These are phyloP conservation scores for Cochlearius cochlearius DNA, from an alignment of 2,113 vertebrate genomes.

Conservation along the genomic window DNA sequence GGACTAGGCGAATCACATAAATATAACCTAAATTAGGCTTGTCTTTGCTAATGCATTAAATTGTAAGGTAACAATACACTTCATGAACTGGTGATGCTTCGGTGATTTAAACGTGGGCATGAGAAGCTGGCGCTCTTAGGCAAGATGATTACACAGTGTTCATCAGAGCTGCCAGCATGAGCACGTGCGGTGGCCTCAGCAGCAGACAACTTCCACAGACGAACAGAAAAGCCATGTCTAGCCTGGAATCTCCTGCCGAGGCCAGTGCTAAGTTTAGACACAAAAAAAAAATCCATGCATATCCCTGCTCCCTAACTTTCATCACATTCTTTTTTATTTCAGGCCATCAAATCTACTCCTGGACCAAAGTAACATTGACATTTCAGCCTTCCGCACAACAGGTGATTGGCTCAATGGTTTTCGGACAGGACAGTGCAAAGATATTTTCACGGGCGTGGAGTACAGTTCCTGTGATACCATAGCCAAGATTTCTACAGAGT, in stretches of 20 bases:
- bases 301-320: not conserved
- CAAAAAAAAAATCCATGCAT: not conserved
- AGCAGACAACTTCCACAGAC: not conserved
- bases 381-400: slow-evolving; percentile 81
- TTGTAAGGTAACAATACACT: not conserved
- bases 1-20: not conserved
- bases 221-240: not conserved
- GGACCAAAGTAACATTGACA: slow-evolving; percentile 90
- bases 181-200: not conserved
- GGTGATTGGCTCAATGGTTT: slow-evolving; percentile 93
- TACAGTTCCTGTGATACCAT: slow-evolving; percentile 96
- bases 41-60: not conserved
- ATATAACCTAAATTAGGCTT: not conserved
- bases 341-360: slow-evolving; percentile 93
- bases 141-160: not conserved
- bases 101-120: not conserved
- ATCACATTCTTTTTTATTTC: not conserved
- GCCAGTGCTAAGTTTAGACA: not conserved
- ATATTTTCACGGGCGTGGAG: slow-evolving; percentile 92
- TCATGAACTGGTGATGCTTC: not conserved
- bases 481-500: slow-evolving; percentile 96
- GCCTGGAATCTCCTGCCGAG: not conserved
- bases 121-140: not conserved
- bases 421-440: slow-evolving; percentile 90
- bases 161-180: not conserved